phyloP scores from a whole-genome alignment of 2,113 vertebrate species.

The Cepphus grylle region DNA sequence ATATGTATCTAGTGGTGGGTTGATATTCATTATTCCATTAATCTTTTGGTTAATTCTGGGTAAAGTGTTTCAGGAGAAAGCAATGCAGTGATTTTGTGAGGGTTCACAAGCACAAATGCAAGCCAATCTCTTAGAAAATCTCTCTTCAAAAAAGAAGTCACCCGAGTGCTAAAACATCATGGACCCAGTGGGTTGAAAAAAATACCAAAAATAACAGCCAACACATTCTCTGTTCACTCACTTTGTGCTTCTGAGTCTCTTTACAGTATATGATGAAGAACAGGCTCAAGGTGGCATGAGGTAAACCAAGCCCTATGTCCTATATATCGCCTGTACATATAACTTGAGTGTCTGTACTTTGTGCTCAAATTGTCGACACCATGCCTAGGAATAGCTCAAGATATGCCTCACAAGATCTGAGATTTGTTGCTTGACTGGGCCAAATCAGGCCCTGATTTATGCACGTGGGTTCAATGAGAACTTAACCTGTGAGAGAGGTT shows the following conservation, averaged over 20 bases:
- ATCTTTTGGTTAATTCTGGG: not conserved
- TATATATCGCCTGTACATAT: not conserved
- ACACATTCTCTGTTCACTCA: not conserved
- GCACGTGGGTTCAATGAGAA: not conserved
- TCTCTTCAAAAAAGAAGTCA: not conserved
- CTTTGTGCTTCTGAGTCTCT: not conserved
- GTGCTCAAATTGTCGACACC: not conserved
- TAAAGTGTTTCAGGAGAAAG: not conserved
- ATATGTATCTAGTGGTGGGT: not conserved
- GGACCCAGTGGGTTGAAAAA: not conserved
- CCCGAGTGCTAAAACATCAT: not conserved
- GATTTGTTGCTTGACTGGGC: not conserved
- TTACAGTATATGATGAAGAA: not conserved
- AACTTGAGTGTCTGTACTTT: not conserved
- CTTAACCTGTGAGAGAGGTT: not conserved
- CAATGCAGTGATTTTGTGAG: not conserved
- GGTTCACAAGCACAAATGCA: not conserved
- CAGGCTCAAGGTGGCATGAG: not conserved
- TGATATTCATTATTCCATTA: not conserved
- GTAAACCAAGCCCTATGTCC: not conserved
- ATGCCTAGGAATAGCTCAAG: not conserved
- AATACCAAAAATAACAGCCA: not conserved
- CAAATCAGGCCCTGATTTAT: not conserved
- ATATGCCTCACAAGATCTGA: not conserved
- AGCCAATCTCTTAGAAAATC: not conserved